Base-by-base conservation (phyloP, 1,140 invertebrate genomes). In the Dryas iulia region DNA sequence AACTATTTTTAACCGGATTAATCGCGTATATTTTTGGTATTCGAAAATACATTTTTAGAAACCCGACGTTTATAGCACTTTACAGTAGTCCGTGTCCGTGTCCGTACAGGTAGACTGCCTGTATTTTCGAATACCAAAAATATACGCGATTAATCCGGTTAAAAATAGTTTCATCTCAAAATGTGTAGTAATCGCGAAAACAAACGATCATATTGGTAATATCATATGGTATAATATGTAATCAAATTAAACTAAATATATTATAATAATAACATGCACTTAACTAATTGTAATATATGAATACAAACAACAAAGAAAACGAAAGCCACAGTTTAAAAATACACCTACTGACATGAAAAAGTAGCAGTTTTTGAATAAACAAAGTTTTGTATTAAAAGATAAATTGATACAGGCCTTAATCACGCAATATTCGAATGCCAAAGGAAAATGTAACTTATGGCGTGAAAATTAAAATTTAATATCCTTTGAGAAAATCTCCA, bases 321-420 rank as follows among this genome's bases (percentile, higher is more conserved):
- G 33, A 35, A 35, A 35, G 33, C 33, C 1, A 35, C 33, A 35
- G 2, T 47, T 47, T 47, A 47, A 47, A 47, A 47, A 18, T 18
- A 47, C 18, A 10, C 18, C 14, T 7, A 47, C 14, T 47, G 39
- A 47, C 39, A 47, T 18, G 39, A 47, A 18, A 57, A 39, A 12
- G 21, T 57, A 57, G 26, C 61, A 47, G 39, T 47, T 47, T 47
- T 21, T 47, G 7, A 47, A 47, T 47, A 18, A 47, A 47, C 39
- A 47, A 47, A 47, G 14, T 35, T 61, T 53, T 35, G 39, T 23
- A 62, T 53, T 35, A 30, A 62, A 62, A 52, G 39, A 62, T 62
- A 52, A 52, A 62, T 62, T 62, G 47, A 62, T 62, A 62, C 28
- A 62, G 35, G 28, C 59, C 59, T 61, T 61, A 14, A 61, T 52